A percentile compares a stretch with the other conserved stretches of the same genome.
Evolutionary conservation across 2,888 invertebrate species (phyloP).

Genomic region (Hirtodrosophila cameraria): DNA sequence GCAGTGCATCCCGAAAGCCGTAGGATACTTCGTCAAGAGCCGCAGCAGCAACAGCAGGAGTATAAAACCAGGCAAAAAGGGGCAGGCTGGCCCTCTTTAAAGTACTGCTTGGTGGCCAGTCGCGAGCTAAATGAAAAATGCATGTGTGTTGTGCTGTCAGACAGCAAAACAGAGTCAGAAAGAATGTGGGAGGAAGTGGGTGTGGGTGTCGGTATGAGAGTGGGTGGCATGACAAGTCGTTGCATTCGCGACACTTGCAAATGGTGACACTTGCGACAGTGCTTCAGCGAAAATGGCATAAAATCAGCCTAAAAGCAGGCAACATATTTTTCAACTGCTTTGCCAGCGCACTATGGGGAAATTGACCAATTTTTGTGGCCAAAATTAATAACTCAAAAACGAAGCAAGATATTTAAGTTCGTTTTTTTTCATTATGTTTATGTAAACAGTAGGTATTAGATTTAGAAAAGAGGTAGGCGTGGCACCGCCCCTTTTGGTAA

Average conservation of each 20-base stretch:
- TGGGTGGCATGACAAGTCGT: conserved; percentile 23
- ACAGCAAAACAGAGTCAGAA: background rate
- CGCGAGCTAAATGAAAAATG: conserved; percentile 43
- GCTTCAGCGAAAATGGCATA: conserved; percentile 52
- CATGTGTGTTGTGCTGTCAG: conserved; percentile 21
- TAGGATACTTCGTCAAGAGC: conserved; percentile 12
- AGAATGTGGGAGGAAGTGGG: background rate
- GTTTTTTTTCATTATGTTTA: background rate
- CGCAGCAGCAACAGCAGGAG: background rate
- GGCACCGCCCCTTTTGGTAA: too few relatives aligned
- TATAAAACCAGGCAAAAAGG: too few relatives aligned
- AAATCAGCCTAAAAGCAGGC: conserved; percentile 60
- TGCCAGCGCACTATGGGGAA: too few relatives aligned
- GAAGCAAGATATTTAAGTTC: too few relatives aligned
- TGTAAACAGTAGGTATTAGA: too few relatives aligned
- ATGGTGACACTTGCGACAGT: conserved; percentile 45
- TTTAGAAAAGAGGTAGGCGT: too few relatives aligned
- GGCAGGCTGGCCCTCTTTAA: too few relatives aligned
- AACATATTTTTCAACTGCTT: conserved; percentile 37
- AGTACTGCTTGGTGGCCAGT: conserved; percentile 15
- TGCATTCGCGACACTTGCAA: conserved; percentile 41
- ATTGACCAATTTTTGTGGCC: too few relatives aligned
- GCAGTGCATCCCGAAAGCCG: conserved; percentile 21
- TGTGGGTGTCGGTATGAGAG: background rate
- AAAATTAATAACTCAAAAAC: too few relatives aligned